A percentile compares a stretch with the other conserved stretches of the same genome.
These are phyloP conservation scores for Berghia stephanieae DNA, from an alignment of 1,140 invertebrate species.

Conservation along the genomic window DNA sequence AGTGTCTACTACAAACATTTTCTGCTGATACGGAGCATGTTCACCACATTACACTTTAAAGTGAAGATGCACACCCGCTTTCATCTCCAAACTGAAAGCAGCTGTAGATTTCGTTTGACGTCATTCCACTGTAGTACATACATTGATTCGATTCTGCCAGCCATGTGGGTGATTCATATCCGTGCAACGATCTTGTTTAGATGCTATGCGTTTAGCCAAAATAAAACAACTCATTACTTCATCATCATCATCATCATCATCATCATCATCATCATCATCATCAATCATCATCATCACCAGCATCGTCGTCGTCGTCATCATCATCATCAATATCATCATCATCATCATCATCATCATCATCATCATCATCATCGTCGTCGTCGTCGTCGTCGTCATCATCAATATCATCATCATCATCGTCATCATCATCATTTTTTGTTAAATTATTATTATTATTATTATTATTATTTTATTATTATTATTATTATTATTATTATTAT, in stretches of 20 bases:
- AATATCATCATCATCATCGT: constrained; percentile 8
- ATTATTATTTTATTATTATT: neutral
- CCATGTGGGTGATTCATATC: neutral
- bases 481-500: neutral
- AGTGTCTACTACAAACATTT: no score
- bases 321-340: constrained; percentile 20
- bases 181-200: neutral
- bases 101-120: neutral
- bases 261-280: constrained; percentile 21
- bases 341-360: constrained; percentile 31
- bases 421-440: neutral
- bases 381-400: neutral
- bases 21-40: no score
- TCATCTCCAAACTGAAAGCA: no score
- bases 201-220: no score
- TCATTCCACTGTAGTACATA: neutral
- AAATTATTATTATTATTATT: neutral
- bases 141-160: neutral
- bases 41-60: no score
- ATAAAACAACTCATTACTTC: neutral
- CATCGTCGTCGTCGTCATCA: no score
- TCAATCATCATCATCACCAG: no score
- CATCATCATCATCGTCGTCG: constrained; percentile 25
- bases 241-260: constrained; percentile 26
- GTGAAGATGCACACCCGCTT: no score